phyloP scores from a whole-genome alignment of 2,888 invertebrate species.

The Orchesellides sinensis region DNA sequence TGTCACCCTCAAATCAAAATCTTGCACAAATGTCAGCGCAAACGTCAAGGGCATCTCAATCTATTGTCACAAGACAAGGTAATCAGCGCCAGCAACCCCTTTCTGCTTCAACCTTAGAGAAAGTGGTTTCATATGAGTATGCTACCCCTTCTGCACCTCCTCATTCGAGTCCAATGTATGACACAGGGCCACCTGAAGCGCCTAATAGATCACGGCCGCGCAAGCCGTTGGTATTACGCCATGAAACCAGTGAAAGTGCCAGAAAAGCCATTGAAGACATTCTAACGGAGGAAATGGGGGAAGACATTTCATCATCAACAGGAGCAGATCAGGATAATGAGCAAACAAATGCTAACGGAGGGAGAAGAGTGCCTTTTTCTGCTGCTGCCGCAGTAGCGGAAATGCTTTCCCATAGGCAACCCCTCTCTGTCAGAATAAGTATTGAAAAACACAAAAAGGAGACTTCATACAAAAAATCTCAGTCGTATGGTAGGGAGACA shows the following conservation, averaged over 20 bases:
- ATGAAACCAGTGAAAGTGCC: slow-evolving; percentile 23
- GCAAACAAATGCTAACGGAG: background rate
- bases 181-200: background rate
- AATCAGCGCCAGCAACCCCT: slow-evolving; percentile 20
- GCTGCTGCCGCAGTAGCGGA: slow-evolving; percentile 67
- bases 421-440: slow-evolving; percentile 65
- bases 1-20: slow-evolving; percentile 45
- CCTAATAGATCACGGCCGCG: background rate
- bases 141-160: slow-evolving; percentile 36
- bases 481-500: slow-evolving; percentile 28
- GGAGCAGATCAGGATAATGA: background rate
- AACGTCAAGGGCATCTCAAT: background rate
- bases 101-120: slow-evolving; percentile 6
- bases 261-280: slow-evolving; percentile 27
- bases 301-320: slow-evolving; percentile 5
- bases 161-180: no score
- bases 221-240: background rate
- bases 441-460: slow-evolving; percentile 69
- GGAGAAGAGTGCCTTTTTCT: slow-evolving; percentile 16
- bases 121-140: slow-evolving; percentile 13
- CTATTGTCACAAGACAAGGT: background rate
- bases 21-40: slow-evolving; percentile 3
- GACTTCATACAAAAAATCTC: slow-evolving; percentile 65
- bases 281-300: slow-evolving; percentile 38
- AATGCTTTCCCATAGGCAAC: slow-evolving; percentile 60